These are phyloP conservation scores for Drosophila multiciliata DNA, from an alignment of 2,888 invertebrate genomes.

Conservation along the genomic window DNA sequence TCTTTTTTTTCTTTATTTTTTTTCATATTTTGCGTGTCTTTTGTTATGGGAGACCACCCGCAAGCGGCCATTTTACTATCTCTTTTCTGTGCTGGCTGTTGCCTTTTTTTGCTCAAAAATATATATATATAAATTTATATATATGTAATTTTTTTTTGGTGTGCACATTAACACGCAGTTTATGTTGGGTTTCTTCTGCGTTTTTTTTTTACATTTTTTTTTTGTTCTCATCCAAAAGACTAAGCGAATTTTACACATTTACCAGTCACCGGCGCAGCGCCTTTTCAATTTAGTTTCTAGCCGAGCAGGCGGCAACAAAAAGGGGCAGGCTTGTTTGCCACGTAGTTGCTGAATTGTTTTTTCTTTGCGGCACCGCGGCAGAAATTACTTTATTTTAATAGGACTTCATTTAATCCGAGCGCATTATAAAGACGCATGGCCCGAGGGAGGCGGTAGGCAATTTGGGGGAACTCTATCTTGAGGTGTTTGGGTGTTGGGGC, in stretches of 20 bases:
- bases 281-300: slow-evolving; percentile 35
- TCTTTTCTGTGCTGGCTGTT: slow-evolving; percentile 14
- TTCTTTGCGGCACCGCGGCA: slow-evolving; percentile 49
- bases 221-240: slow-evolving; percentile 34
- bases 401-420: slow-evolving; percentile 77
- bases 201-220: slow-evolving; percentile 5
- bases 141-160: slow-evolving; percentile 30
- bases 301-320: slow-evolving; percentile 38
- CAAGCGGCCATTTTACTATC: slow-evolving; percentile 25
- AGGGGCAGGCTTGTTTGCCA: slow-evolving; percentile 12
- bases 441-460: slow-evolving; percentile 50
- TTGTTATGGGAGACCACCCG: slow-evolving; percentile 31
- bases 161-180: slow-evolving; percentile 73
- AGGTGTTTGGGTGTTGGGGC: background rate
- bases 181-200: slow-evolving; percentile 42
- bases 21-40: slow-evolving; percentile 39
- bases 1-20: background rate
- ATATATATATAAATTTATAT: background rate
- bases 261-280: slow-evolving; percentile 41
- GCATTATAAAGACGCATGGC: slow-evolving; percentile 57
- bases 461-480: slow-evolving; percentile 39
- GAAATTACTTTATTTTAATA: slow-evolving; percentile 79
- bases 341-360: slow-evolving; percentile 42
- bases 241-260: slow-evolving; percentile 70
- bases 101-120: slow-evolving; percentile 1